These are phyloP conservation scores for Scomber colias DNA, from an alignment of 2,113 vertebrate genomes.

Conservation along the genomic window DNA sequence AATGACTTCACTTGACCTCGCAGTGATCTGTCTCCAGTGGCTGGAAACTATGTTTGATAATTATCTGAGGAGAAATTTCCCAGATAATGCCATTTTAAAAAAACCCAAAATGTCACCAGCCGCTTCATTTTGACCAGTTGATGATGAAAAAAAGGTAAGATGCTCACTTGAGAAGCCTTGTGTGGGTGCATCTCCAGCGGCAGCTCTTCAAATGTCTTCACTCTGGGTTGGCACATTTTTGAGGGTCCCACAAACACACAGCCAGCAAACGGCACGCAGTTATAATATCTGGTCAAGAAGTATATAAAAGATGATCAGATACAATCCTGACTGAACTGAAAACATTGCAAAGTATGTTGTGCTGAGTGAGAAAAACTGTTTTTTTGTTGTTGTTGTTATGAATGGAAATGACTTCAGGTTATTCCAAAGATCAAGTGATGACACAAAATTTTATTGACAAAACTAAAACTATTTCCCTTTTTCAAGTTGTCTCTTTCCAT, in stretches of 20 bases:
- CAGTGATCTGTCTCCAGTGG: not conserved
- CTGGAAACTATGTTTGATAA: constrained; percentile 1
- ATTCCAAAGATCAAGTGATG: too few species aligned
- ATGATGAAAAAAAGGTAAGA: not conserved
- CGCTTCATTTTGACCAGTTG: constrained; percentile 21
- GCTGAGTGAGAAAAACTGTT: not conserved
- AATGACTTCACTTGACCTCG: not conserved
- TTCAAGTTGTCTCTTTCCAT: too few species aligned
- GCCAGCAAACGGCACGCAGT: constrained; percentile 93
- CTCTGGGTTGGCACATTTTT: constrained; percentile 87
- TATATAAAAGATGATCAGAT: not conserved
- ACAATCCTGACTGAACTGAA: not conserved
- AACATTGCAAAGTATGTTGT: not conserved
- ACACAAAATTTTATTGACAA: too few species aligned
- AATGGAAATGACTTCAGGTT: too few species aligned
- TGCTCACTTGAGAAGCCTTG: constrained; percentile 89
- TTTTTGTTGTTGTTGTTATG: too few species aligned
- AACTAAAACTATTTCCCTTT: too few species aligned
- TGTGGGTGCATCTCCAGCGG: constrained; percentile 90
- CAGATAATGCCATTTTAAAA: not conserved
- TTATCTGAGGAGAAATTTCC: constrained; percentile 3
- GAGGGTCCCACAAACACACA: constrained; percentile 89
- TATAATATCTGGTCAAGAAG: constrained; percentile 91
- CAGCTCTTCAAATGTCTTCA: constrained; percentile 96
- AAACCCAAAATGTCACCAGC: constrained; percentile 40